These are phyloP conservation scores for Dryobotodes eremita DNA, from an alignment of 2,888 invertebrate species.

Conservation along the genomic window DNA sequence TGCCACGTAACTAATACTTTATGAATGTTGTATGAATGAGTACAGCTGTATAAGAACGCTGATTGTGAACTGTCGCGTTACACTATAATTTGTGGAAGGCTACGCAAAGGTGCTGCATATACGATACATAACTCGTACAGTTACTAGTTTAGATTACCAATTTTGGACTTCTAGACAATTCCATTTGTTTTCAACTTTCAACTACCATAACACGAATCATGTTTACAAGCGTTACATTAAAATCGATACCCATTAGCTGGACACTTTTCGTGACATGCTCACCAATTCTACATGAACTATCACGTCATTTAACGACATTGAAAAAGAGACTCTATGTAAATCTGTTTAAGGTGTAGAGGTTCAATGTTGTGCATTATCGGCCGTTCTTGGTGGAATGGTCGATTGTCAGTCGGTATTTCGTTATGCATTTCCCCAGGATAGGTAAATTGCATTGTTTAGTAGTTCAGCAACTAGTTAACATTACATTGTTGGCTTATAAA, in stretches of 20 bases:
- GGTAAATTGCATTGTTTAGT: slow-evolving; percentile 72
- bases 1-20: no score
- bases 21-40: no score
- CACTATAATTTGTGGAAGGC: background rate
- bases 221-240: slow-evolving; percentile 62
- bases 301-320: slow-evolving; percentile 20
- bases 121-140: background rate
- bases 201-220: slow-evolving; percentile 39
- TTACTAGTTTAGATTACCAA: background rate
- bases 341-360: background rate
- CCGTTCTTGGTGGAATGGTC: slow-evolving; percentile 35
- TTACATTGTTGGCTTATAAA: slow-evolving; percentile 45
- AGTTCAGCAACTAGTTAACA: slow-evolving; percentile 66
- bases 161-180: background rate
- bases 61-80: no score
- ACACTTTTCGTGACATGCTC: slow-evolving; percentile 64
- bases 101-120: background rate
- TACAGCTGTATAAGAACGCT: no score
- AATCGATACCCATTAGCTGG: slow-evolving; percentile 70
- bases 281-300: slow-evolving; percentile 35
- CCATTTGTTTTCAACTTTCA: slow-evolving; percentile 31
- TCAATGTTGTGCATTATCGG: slow-evolving; percentile 13
- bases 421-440: slow-evolving; percentile 67
- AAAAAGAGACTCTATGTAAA: slow-evolving; percentile 11
- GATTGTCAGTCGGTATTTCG: slow-evolving; percentile 62